Evolutionary conservation across 2,797 vertebrate genomes (phyloP), one percentile per base, ranked within the genome.

Genomic region (Hemibagrus guttatus): DNA sequence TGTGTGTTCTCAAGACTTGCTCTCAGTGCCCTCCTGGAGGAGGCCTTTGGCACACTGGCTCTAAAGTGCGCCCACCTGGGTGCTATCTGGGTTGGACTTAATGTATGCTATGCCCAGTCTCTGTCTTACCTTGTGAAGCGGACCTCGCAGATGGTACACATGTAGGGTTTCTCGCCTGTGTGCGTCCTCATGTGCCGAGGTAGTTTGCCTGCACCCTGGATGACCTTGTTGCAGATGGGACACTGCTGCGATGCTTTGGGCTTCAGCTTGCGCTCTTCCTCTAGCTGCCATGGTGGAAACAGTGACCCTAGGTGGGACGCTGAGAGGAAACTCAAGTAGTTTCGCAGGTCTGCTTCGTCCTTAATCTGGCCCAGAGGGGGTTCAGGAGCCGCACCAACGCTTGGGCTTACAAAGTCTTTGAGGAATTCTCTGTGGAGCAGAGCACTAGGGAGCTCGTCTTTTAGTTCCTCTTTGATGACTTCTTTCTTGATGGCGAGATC

Each of bases 201-300:
- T 88, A 99, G 96, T 94, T 99, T 99, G 85, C 98, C 98, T 0
- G 98, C 98, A 49, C 98, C 98, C 95, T 99, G 98, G 93, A 99
- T 99, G 92, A 99, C 95, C 93, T 99, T 99, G 95, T 99, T 98
- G 92, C 98, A 99, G 93, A 99, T 97, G 4, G 98, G 98, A 87
- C 98, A 99, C 93, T 99, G 98, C 93, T 99, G 98, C 0, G 98
- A 99, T 0, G 98, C 98, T 94, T 99, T 99, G 90, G 98, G 98
- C 93, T 99, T 99, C 89, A 99, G 97, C 94, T 99, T 99, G 90
- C 97, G 96, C 92, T 99, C 98, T 87, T 99, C 98, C 84, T 97
- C 97, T 93, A 99, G 95, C 2, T 98, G 97, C 98, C 98, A 99
- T 0, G 97, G 96, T 2, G 98, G 98, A 90, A 99, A 99, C 91